A percentile compares a stretch with the other conserved stretches of the same genome.
phyloP scores from a whole-genome alignment of 2,113 vertebrate species.

The Chaetorhynchus papuensis region DNA sequence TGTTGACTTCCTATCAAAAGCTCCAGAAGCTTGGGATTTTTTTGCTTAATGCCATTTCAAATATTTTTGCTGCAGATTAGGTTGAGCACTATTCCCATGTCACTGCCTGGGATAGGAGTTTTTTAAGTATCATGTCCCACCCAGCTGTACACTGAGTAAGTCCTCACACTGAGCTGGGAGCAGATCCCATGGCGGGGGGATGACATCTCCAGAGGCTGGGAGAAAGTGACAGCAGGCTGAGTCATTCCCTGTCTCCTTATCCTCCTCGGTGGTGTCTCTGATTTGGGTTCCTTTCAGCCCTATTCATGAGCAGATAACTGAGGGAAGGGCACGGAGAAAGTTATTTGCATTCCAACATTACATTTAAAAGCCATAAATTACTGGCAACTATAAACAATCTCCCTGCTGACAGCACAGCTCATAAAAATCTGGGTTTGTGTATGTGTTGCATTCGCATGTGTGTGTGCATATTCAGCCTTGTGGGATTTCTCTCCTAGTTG shows the following conservation, averaged over 20 bases:
- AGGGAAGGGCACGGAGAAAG: not conserved
- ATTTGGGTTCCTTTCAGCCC: slow-evolving; percentile 53
- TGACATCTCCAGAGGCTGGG: slow-evolving; percentile 21
- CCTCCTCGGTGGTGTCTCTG: slow-evolving; percentile 26
- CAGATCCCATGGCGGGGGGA: slow-evolving; percentile 33
- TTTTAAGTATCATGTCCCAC: slow-evolving; percentile 57
- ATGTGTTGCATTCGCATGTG: not conserved
- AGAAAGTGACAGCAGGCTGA: slow-evolving; percentile 1
- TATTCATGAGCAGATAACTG: slow-evolving; percentile 70
- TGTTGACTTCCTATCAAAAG: slow-evolving; percentile 8
- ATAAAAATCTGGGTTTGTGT: slow-evolving; percentile 60
- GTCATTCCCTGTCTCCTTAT: slow-evolving; percentile 44
- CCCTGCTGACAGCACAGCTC: slow-evolving; percentile 43
- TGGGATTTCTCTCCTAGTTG: slow-evolving; percentile 15
- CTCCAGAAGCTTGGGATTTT: slow-evolving; percentile 47
- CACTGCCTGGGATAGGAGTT: slow-evolving; percentile 56
- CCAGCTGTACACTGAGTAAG: not conserved
- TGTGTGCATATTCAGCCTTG: not conserved
- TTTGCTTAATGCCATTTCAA: slow-evolving; percentile 66
- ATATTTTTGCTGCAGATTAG: slow-evolving; percentile 64
- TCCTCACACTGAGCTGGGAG: slow-evolving; percentile 54
- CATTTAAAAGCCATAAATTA: slow-evolving; percentile 75
- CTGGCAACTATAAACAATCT: slow-evolving; percentile 70
- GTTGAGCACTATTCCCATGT: slow-evolving; percentile 58
- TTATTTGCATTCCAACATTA: slow-evolving; percentile 69